Percentiles rank a stretch among this genome's conserved stretches.
phyloP scores from a whole-genome alignment of 2,113 vertebrate genomes.

The Zosterops hypoxanthus region DNA sequence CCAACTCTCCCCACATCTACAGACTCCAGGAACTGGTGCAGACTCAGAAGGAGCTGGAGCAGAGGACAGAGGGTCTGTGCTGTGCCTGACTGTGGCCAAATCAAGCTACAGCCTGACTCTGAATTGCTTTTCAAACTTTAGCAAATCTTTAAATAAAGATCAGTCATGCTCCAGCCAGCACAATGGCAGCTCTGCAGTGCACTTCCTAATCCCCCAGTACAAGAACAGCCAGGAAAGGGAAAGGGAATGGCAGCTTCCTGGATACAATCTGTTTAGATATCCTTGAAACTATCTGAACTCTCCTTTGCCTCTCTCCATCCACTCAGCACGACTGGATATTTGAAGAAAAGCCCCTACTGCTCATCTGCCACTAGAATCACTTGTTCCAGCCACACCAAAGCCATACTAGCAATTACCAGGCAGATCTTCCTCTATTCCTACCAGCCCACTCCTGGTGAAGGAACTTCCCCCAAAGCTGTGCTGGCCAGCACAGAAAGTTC shows the following conservation, averaged over 20 bases:
- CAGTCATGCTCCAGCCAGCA: background rate
- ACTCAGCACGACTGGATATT: fast-evolving
- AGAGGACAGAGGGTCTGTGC: background rate
- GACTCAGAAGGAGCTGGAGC: background rate
- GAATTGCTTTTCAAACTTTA: background rate
- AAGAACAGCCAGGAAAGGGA: background rate
- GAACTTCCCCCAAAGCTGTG: background rate
- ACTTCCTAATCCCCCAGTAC: background rate
- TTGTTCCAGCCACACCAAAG: background rate
- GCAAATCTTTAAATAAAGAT: background rate
- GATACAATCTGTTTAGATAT: background rate
- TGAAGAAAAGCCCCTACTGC: background rate
- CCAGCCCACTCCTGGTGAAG: background rate
- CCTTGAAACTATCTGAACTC: background rate
- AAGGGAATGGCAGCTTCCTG: background rate
- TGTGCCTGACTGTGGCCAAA: fast-evolving
- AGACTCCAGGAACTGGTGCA: fast-evolving
- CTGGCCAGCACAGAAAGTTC: background rate
- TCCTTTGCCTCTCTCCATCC: background rate
- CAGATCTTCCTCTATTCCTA: background rate
- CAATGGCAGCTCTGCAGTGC: background rate
- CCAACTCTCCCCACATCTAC: background rate
- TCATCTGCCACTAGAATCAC: background rate
- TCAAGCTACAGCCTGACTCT: background rate
- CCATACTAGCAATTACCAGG: background rate